phyloP scores from a whole-genome alignment of 2,888 invertebrate species.

The Eurytoma adleriae region DNA sequence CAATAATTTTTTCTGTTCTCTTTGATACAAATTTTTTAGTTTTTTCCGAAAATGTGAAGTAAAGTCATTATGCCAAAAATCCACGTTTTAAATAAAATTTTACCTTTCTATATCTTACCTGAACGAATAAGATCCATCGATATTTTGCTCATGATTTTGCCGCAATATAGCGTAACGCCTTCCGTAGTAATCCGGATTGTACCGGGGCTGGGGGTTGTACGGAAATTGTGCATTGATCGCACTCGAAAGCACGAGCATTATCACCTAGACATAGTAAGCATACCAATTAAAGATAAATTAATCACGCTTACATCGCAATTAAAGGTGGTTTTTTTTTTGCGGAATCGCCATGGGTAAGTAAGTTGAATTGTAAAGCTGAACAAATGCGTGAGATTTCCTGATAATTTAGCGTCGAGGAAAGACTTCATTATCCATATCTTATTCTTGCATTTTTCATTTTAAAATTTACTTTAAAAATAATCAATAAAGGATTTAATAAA shows the following conservation, averaged over 20 bases:
- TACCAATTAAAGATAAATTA: not conserved
- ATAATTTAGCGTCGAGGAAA: not conserved
- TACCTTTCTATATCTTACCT: conserved; percentile 66
- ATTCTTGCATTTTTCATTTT: too few relatives aligned
- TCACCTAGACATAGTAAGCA: conserved; percentile 11
- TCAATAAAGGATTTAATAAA: too few relatives aligned
- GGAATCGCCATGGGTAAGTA: conserved; percentile 16
- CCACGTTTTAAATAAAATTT: conserved; percentile 26
- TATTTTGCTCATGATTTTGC: conserved; percentile 70
- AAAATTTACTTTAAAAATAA: too few relatives aligned
- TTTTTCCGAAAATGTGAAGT: too few relatives aligned
- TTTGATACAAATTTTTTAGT: too few relatives aligned
- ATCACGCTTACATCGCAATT: not conserved
- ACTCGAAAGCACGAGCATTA: conserved; percentile 22
- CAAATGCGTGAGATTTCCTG: conserved; percentile 1
- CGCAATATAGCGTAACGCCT: conserved; percentile 71
- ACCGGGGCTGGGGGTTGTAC: conserved; percentile 30
- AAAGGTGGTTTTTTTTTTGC: not conserved
- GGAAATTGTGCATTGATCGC: conserved; percentile 26
- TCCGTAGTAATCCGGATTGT: conserved; percentile 66
- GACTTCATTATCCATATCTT: too few relatives aligned
- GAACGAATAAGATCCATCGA: conserved; percentile 73
- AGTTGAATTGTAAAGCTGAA: not conserved
- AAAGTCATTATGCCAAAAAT: too few relatives aligned
- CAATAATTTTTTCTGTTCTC: too few relatives aligned